phyloP scores from a whole-genome alignment of 2,797 vertebrate genomes.

The Myotis myotis region DNA sequence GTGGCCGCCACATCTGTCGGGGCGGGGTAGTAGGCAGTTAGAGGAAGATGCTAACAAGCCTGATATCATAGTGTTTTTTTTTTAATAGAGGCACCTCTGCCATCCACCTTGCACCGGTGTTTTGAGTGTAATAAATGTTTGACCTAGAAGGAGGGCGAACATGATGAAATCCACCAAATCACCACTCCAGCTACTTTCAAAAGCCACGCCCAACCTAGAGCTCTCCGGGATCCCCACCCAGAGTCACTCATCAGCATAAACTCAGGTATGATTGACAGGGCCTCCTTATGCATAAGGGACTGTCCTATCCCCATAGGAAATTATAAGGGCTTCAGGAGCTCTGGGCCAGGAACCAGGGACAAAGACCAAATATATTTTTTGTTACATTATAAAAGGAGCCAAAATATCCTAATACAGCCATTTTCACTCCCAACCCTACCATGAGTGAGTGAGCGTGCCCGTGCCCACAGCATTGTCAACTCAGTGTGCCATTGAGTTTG shows the following conservation, averaged over 20 bases:
- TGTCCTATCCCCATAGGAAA: neutral
- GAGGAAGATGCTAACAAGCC: neutral
- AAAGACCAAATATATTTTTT: neutral
- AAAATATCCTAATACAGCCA: neutral
- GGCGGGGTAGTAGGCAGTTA: neutral
- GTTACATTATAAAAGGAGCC: neutral
- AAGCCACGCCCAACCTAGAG: neutral
- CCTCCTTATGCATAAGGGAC: neutral
- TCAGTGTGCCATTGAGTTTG: neutral
- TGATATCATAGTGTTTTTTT: neutral
- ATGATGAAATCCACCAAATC: neutral
- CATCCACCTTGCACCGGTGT: neutral
- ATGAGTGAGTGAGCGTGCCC: fast-evolving
- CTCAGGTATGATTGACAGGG: neutral
- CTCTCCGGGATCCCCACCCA: no score
- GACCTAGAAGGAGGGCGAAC: neutral
- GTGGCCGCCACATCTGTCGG: neutral
- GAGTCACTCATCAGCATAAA: neutral
- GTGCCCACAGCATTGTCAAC: fast-evolving
- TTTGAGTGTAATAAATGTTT: neutral
- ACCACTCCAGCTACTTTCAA: neutral
- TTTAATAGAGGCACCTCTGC: neutral
- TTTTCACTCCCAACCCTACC: neutral
- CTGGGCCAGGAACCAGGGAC: neutral
- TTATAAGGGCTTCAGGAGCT: neutral